Evolutionary conservation across 2,113 vertebrate genomes (phyloP).

Genomic region (Bujurquina vittata): DNA sequence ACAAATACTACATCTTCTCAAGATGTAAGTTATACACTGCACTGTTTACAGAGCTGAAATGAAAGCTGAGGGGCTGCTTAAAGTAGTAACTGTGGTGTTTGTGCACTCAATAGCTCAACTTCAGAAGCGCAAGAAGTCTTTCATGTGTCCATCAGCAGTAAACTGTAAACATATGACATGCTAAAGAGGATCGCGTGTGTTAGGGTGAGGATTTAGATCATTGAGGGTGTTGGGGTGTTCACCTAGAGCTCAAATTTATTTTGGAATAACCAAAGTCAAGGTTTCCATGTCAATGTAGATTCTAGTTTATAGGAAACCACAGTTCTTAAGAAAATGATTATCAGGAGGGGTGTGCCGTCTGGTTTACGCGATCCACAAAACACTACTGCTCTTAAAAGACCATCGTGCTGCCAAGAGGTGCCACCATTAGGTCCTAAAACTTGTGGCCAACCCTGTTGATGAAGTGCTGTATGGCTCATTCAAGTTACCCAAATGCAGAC

Average conservation of each 20-base stretch:
- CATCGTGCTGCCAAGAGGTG: background rate
- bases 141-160: background rate
- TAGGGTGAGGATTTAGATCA: conserved; percentile 1
- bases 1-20: conserved; percentile 89
- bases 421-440: background rate
- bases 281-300: background rate
- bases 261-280: background rate
- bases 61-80: background rate
- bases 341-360: background rate
- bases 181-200: conserved; percentile 22
- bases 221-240: conserved; percentile 10
- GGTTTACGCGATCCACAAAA: conserved; percentile 34
- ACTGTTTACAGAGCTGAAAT: background rate
- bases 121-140: background rate
- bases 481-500: background rate
- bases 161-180: background rate
- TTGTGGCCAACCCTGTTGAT: background rate
- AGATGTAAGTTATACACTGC: conserved; percentile 80
- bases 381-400: background rate
- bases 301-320: background rate
- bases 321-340: background rate
- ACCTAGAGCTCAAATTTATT: background rate
- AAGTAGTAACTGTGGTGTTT: background rate
- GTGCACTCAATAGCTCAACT: background rate
- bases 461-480: background rate